phyloP scores from a whole-genome alignment of 2,888 invertebrate genomes.

The Physocephala rufipes region DNA sequence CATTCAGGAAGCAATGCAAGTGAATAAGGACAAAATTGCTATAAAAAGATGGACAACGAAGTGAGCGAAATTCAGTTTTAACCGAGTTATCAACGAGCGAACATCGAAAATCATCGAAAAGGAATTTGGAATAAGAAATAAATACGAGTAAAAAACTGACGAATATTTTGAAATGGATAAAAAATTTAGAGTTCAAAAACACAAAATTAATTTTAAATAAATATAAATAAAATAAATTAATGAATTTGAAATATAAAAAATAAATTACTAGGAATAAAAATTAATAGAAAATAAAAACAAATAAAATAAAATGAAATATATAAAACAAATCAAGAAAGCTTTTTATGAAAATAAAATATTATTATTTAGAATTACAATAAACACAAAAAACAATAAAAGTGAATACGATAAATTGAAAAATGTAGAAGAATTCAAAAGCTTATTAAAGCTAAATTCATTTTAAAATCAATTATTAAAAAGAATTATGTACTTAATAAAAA shows the following conservation, averaged over 20 bases:
- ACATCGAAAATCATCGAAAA: conserved; percentile 1
- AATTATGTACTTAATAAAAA: conserved; percentile 3
- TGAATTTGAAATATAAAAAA: conserved; percentile 15
- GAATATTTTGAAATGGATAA: not conserved
- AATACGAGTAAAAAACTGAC: conserved; percentile 13
- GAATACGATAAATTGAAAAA: conserved; percentile 12
- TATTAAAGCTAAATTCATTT: not conserved
- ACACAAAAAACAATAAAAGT: conserved; percentile 5
- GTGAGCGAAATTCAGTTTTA: conserved; percentile 62
- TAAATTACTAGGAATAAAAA: conserved; percentile 3
- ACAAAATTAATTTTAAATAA: no score
- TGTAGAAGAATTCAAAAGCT: not conserved
- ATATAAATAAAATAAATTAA: conserved; percentile 9
- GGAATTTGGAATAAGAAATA: no score
- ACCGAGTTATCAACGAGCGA: conserved; percentile 57
- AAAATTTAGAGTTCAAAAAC: conserved; percentile 17
- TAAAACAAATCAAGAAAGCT: no score
- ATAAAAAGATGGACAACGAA: conserved; percentile 62
- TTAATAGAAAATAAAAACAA: not conserved
- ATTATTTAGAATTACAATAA: conserved; percentile 3
- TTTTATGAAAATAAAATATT: no score
- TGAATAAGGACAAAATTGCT: conserved; percentile 43
- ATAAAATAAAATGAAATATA: conserved; percentile 13
- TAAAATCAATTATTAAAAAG: not conserved
- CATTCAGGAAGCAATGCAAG: conserved; percentile 13